Base-by-base conservation (phyloP, 2,888 invertebrate species). In the Allygus modestus region DNA sequence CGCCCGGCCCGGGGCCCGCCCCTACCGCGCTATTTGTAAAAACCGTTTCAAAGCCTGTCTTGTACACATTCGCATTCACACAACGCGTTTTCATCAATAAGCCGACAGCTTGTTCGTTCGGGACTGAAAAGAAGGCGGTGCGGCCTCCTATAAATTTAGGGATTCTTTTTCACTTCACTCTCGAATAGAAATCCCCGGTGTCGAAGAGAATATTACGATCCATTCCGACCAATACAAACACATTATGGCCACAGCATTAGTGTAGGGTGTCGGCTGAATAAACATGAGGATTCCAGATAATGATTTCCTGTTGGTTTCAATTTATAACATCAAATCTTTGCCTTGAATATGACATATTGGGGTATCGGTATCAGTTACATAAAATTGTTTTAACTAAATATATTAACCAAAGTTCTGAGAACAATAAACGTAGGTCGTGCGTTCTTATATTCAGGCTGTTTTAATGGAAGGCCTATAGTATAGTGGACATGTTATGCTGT, bases 51-150 rank as follows among this genome's bases (percentile, higher is more conserved):
- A 58, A 58, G 58, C 31, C 79, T 79, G 79, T 79, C 79, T 5
- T 15, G 26, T 58, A 79, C 79, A 79, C 79, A 79, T 79, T 79
- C 54, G 54, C 31, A 51, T 79, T 79, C 79, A 79, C 79, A 79
- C 79, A 58, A 58, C 58, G 58, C 79, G 58, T 54, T 77, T 75
- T 79, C 79, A 79, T 79, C 79, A 79, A 79, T 79, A 79, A 54
- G 28, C 54, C 79, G 79, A 79, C 79, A 58, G 77, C 79, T 79
- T 79, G 79, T 51, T 26, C 51, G 41, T 20, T 20, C 41, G 1
- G 20, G 23, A 7, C 31, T 73, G 73, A 73, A 73, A 73, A 73
- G 73, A 41, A 73, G 43, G 65, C 65, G 65, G 65, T 28, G 15
- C 58, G 26, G 17, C 65, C 28, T 23, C 65, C 65, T 12, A 65